phyloP scores from a whole-genome alignment of 1,140 invertebrate species.

The Drosophila lowei region DNA sequence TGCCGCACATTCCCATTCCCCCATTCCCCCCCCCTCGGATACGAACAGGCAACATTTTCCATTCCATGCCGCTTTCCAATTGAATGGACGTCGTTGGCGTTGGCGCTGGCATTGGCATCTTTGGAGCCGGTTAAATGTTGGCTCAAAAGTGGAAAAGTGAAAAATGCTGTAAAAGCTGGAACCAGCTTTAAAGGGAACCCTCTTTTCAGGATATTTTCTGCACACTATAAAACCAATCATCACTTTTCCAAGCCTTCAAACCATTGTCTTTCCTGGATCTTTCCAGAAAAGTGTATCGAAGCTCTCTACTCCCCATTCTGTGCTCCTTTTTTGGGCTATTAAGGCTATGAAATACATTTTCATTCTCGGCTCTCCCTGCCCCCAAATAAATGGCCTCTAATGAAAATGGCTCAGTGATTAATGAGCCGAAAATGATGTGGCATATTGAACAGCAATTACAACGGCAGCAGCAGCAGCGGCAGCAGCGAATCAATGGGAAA shows the following conservation, averaged over 20 bases:
- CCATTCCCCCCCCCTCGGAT: slow-evolving; percentile 5
- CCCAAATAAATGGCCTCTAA: slow-evolving; percentile 49
- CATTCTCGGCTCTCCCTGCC: slow-evolving; percentile 30
- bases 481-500: slow-evolving; percentile 32
- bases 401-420: slow-evolving; percentile 70
- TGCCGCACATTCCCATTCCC: slow-evolving; percentile 50
- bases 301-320: slow-evolving; percentile 9
- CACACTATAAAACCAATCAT: too few relatives aligned
- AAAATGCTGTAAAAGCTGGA: slow-evolving; percentile 6
- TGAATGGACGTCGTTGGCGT: slow-evolving; percentile 25
- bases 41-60: slow-evolving; percentile 23
- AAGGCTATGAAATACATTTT: slow-evolving; percentile 48
- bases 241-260: too few relatives aligned
- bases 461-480: slow-evolving; percentile 1
- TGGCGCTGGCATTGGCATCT: background rate
- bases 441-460: slow-evolving; percentile 72
- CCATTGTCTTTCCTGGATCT: background rate
- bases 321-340: slow-evolving; percentile 9
- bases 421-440: slow-evolving; percentile 79
- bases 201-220: too few relatives aligned
- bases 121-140: background rate
- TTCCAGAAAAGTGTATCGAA: background rate
- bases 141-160: slow-evolving; percentile 8
- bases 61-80: slow-evolving; percentile 45
- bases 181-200: background rate